Conservation (phyloP, 2,797 vertebrate species). For the Microctenopoma steveboyesi region DNA sequence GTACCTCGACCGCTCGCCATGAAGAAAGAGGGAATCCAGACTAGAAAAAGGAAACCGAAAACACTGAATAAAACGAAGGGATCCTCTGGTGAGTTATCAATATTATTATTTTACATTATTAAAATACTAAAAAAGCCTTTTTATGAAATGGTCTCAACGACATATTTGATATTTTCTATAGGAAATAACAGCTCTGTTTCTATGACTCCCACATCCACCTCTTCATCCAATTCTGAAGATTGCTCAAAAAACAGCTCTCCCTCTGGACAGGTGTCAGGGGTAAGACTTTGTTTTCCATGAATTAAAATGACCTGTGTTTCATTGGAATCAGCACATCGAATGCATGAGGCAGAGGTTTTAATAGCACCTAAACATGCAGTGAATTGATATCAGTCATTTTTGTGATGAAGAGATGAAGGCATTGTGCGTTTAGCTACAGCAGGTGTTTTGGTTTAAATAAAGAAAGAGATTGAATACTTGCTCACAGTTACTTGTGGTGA, state of each 20-base stretch:
- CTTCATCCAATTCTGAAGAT: conserved; percentile 96
- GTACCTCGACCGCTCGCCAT: conserved; percentile 97
- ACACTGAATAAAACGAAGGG: conserved; percentile 95
- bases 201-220: conserved; percentile 98
- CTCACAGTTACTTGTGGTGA: conserved; percentile 21
- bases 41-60: conserved; percentile 98
- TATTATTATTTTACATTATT: too few species aligned
- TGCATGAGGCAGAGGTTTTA: not conserved
- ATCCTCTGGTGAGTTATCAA: conserved; percentile 84
- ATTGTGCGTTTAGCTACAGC: not conserved
- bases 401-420: conserved; percentile 2
- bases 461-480: conserved; percentile 5
- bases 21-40: conserved; percentile 99
- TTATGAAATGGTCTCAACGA: not conserved
- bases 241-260: conserved; percentile 95
- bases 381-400: not conserved
- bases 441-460: conserved; percentile 15
- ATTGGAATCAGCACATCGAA: not conserved
- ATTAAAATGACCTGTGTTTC: not conserved
- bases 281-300: conserved; percentile 68
- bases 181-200: conserved; percentile 92
- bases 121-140: not conserved
- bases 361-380: not conserved
- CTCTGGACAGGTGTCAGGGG: conserved; percentile 88
- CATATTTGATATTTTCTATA: conserved; percentile 17